These are phyloP conservation scores for Trinectes maculatus DNA, from an alignment of 2,113 vertebrate genomes.

Conservation along the genomic window DNA sequence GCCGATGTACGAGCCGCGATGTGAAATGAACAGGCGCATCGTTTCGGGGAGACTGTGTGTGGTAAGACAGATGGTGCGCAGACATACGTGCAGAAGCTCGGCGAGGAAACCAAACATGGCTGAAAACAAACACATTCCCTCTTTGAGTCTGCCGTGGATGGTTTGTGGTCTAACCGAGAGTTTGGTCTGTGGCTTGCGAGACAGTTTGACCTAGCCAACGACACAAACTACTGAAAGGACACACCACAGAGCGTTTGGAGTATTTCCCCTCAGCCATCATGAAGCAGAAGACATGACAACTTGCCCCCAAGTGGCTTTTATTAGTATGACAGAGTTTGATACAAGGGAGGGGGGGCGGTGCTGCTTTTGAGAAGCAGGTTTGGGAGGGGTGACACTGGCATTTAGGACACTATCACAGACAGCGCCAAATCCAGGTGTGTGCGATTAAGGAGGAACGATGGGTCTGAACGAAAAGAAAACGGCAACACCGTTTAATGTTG, in stretches of 20 bases:
- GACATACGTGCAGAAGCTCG: constrained; percentile 58
- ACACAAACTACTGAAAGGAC: neutral
- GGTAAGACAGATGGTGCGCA: constrained; percentile 63
- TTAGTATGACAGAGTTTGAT: neutral
- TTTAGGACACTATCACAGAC: no score
- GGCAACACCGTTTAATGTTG: neutral
- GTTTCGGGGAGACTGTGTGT: constrained; percentile 40
- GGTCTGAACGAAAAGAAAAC: neutral
- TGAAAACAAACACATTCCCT: constrained; percentile 58
- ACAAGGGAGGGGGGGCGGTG: neutral
- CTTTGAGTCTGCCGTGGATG: constrained; percentile 13
- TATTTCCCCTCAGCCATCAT: neutral
- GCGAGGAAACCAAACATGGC: constrained; percentile 64
- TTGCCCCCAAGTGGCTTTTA: neutral
- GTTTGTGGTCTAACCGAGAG: constrained; percentile 71
- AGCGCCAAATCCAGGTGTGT: no score
- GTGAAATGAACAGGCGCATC: constrained; percentile 25
- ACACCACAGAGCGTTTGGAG: neutral
- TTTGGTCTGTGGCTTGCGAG: constrained; percentile 58
- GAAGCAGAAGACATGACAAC: neutral
- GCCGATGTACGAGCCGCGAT: constrained; percentile 31
- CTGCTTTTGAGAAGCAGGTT: neutral
- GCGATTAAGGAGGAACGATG: no score
- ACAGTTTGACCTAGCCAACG: neutral
- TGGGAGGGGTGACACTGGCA: neutral